Percentiles rank a stretch among this genome's conserved stretches.
These are phyloP conservation scores for Nomada fucata DNA, from an alignment of 2,888 invertebrate species.

Conservation along the genomic window DNA sequence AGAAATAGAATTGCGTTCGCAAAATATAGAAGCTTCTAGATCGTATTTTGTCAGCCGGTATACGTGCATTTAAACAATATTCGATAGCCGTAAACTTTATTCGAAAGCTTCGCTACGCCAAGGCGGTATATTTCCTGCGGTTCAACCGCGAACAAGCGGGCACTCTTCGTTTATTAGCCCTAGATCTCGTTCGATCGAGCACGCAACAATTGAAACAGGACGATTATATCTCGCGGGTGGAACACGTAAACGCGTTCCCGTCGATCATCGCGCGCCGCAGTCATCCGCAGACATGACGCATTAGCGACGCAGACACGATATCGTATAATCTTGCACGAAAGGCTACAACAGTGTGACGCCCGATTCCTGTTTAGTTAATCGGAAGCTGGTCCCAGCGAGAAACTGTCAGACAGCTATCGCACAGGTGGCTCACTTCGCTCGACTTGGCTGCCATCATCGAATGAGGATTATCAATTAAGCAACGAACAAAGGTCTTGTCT, in stretches of 20 bases:
- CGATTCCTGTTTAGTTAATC: slow-evolving; percentile 53
- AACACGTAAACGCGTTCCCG: slow-evolving; percentile 12
- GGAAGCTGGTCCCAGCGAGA: slow-evolving; percentile 40
- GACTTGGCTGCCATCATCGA: slow-evolving; percentile 58
- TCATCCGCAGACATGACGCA: slow-evolving; percentile 22
- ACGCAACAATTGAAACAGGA: slow-evolving; percentile 17
- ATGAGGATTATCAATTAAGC: slow-evolving; percentile 69
- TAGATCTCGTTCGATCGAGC: background rate
- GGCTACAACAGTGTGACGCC: slow-evolving; percentile 47
- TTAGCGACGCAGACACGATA: slow-evolving; percentile 37
- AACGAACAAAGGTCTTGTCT: slow-evolving; percentile 67
- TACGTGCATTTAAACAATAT: background rate
- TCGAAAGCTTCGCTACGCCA: no score
- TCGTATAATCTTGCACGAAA: slow-evolving; percentile 49
- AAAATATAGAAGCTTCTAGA: no score
- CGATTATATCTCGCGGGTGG: slow-evolving; percentile 11
- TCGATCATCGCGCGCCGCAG: slow-evolving; percentile 8
- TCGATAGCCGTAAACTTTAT: background rate
- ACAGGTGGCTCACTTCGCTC: slow-evolving; percentile 39
- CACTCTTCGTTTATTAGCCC: background rate
- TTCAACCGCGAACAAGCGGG: background rate
- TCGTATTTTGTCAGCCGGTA: no score
- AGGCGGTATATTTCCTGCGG: background rate
- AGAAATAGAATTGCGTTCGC: no score
- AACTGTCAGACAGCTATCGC: slow-evolving; percentile 40